Conservation (phyloP, 2,113 vertebrate genomes). For the Micronisus gabar region DNA sequence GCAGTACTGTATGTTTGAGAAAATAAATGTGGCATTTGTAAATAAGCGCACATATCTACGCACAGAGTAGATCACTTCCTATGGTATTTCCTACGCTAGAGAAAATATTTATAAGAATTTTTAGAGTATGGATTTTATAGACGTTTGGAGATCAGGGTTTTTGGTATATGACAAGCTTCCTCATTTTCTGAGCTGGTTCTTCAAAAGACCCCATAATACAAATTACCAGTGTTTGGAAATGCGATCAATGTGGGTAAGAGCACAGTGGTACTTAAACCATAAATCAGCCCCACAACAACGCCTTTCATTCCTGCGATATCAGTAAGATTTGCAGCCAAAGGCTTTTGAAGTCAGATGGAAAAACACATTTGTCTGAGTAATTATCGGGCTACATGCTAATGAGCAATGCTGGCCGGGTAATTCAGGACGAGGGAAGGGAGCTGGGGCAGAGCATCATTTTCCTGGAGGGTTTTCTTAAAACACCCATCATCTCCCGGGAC, state of each 20-base stretch:
- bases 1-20: not conserved
- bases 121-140: not conserved
- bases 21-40: not conserved
- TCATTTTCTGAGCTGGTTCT: not conserved
- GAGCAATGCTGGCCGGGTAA: not conserved
- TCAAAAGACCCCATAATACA: not conserved
- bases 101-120: not conserved
- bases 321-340: not conserved
- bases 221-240: not conserved
- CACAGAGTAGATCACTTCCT: not conserved
- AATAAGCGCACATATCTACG: not conserved
- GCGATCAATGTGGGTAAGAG: not conserved
- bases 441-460: not conserved
- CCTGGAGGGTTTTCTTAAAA: not conserved
- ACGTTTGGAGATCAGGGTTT: not conserved
- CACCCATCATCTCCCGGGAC: fast-evolving
- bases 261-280: not conserved
- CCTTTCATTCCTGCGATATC: not conserved
- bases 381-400: not conserved
- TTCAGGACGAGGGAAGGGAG: not conserved
- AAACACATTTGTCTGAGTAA: not conserved
- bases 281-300: not conserved
- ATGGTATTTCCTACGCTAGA: not conserved
- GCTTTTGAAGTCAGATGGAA: not conserved
- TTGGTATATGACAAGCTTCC: not conserved